These are phyloP conservation scores for Thymelicus lineola DNA, from an alignment of 2,888 invertebrate species.

Conservation along the genomic window DNA sequence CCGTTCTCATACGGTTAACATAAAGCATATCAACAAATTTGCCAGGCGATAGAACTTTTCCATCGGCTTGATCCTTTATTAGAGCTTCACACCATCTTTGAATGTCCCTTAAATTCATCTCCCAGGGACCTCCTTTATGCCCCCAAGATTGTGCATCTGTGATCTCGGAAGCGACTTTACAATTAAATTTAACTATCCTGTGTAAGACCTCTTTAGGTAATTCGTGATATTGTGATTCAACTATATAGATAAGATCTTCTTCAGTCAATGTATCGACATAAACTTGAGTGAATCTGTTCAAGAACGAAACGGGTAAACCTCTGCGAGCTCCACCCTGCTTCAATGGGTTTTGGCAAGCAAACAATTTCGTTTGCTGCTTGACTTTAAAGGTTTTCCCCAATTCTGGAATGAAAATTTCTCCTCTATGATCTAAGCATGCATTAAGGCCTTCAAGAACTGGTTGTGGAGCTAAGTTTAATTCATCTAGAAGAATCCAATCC, in stretches of 20 bases:
- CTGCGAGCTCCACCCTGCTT: slow-evolving; percentile 98
- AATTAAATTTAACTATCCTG: slow-evolving; percentile 92
- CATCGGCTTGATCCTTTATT: slow-evolving; percentile 66
- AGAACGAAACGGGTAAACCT: slow-evolving; percentile 97
- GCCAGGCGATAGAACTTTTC: slow-evolving; percentile 75
- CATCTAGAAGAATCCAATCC: slow-evolving; percentile 98
- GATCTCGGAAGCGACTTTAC: slow-evolving; percentile 87
- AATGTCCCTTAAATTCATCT: slow-evolving; percentile 98
- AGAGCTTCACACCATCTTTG: slow-evolving; percentile 96
- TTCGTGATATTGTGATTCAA: slow-evolving; percentile 86
- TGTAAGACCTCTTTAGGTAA: slow-evolving; percentile 86
- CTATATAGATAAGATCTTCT: slow-evolving; percentile 88
- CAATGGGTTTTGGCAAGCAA: slow-evolving; percentile 99
- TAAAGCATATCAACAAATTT: slow-evolving; percentile 92
- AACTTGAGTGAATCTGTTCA: slow-evolving; percentile 98
- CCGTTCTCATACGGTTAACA: slow-evolving; percentile 93
- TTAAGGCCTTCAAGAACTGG: slow-evolving; percentile 99
- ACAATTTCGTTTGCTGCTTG: slow-evolving; percentile 91
- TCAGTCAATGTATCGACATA: slow-evolving; percentile 87
- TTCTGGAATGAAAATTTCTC: slow-evolving; percentile 98
- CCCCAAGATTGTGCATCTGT: slow-evolving; percentile 89
- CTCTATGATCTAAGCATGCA: slow-evolving; percentile 98
- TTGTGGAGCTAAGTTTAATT: slow-evolving; percentile 99
- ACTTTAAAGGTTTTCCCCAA: slow-evolving; percentile 94
- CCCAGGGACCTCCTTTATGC: slow-evolving; percentile 95